A percentile compares a stretch with the other conserved stretches of the same genome.
These are phyloP conservation scores for Cerastis rubricosa DNA, from an alignment of 2,888 invertebrate species.

Conservation along the genomic window DNA sequence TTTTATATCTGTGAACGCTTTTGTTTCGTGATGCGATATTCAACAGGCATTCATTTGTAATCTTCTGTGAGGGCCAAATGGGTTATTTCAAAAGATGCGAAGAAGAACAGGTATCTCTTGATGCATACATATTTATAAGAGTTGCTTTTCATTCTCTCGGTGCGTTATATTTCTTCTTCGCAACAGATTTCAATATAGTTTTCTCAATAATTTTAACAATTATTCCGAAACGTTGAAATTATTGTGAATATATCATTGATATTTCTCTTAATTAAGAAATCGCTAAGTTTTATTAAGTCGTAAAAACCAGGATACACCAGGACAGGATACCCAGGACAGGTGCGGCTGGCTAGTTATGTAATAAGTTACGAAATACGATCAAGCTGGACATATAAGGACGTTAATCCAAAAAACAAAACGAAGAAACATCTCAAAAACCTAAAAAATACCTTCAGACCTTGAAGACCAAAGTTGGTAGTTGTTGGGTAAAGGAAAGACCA, in stretches of 20 bases:
- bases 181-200: background rate
- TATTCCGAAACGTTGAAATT: background rate
- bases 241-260: background rate
- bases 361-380: background rate
- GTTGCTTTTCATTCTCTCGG: background rate
- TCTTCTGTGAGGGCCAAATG: background rate
- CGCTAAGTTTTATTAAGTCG: background rate
- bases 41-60: conserved; percentile 28
- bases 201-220: background rate
- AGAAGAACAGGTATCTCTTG: background rate
- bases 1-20: conserved; percentile 35
- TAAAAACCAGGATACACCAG: background rate
- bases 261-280: background rate
- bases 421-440: background rate
- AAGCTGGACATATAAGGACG: background rate
- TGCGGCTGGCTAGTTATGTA: background rate
- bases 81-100: conserved; percentile 1
- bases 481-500: background rate
- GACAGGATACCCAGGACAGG: too few species aligned
- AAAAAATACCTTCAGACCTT: background rate
- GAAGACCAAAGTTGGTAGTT: background rate
- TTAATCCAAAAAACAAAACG: background rate
- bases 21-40: conserved; percentile 45
- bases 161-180: background rate
- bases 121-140: background rate